Evolutionary conservation across 1,140 invertebrate genomes (phyloP), one percentile per base, ranked within the genome.

Genomic region (Scaptomyza graminum): DNA sequence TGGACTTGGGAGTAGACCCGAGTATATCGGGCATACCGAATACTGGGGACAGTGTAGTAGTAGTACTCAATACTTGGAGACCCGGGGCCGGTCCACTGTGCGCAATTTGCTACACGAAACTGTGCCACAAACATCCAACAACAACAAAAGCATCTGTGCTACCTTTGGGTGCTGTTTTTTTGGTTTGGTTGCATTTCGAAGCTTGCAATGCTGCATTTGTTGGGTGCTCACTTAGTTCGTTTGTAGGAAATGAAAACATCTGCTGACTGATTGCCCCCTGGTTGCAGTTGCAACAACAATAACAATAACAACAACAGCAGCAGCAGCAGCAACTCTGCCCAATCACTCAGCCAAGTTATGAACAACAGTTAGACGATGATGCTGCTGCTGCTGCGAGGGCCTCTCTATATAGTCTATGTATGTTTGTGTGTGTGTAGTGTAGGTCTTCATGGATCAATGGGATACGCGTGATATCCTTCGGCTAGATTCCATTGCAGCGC

Each of bases 391-490:
- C 62, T 51, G 60, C 60, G 34, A 64, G 61, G 43, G 62, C 62
- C 39, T 31, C 9, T 22, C 16, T 11, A 22, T 22, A 22, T 22
- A 18, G 28, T 6, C 28, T 56, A 44, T 22, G 18, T 22, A 22
- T 22, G 13, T 62, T 43, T 39, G 34, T 51, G 12, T 8, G 11
- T 22, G 11, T 59, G 31, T 11, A 34, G 52, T 28, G 47, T 90
- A 82, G 87, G 87, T 88, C 88, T 90, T 80, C 90, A 85, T 87
- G 90, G 89, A 90, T 90, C 89, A 90, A 91, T 91, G 90, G 87
- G 90, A 90, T 82, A 85, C 89, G 89, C 89, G 89, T 90, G 89
- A 90, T 90, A 81, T 90, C 89, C 89, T 87, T 91, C 80, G 89
- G 89, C 90, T 87, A 88, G 83, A 83, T 87, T 79, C 83, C 77